A percentile compares a stretch with the other conserved stretches of the same genome.
phyloP scores from a whole-genome alignment of 2,888 invertebrate genomes.

The Orchesella flavescens region DNA sequence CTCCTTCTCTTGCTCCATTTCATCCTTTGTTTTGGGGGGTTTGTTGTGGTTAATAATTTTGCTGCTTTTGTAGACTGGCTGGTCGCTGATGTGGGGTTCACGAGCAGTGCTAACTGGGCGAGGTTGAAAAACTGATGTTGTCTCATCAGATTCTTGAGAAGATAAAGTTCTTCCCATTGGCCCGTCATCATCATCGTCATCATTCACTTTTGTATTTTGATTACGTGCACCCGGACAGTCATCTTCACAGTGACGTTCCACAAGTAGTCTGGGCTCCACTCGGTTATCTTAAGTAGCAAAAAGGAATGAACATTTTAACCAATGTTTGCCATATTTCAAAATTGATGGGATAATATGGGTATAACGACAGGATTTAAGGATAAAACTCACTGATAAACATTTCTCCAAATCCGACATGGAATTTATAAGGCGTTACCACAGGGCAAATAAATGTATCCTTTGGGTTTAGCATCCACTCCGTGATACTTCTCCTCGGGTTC shows the following conservation, averaged over 20 bases:
- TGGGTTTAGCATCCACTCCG: conserved; percentile 18
- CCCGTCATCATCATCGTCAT: too few relatives aligned
- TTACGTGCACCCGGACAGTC: conserved; percentile 21
- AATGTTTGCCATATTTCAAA: too few relatives aligned
- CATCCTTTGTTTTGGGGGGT: conserved; percentile 32
- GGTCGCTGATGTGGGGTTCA: too few relatives aligned
- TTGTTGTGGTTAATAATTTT: not conserved
- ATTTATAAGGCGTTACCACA: not conserved
- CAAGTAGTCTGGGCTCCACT: conserved; percentile 21
- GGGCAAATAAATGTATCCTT: conserved; percentile 30
- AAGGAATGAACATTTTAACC: too few relatives aligned
- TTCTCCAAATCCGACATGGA: conserved; percentile 57
- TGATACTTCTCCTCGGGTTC: conserved; percentile 33
- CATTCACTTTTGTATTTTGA: too few relatives aligned
- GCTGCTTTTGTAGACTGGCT: not conserved
- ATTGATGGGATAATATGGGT: too few relatives aligned
- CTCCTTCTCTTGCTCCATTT: conserved; percentile 21
- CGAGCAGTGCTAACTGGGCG: not conserved
- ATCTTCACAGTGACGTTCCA: conserved; percentile 35
- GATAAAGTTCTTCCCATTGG: not conserved
- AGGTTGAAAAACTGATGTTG: too few relatives aligned
- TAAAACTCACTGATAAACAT: conserved; percentile 4
- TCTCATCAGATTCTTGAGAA: too few relatives aligned
- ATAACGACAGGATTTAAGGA: too few relatives aligned
- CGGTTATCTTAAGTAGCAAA: not conserved